Evolutionary conservation across 2,888 invertebrate genomes (phyloP).

Genomic region (Drosophila suboccidentalis): DNA sequence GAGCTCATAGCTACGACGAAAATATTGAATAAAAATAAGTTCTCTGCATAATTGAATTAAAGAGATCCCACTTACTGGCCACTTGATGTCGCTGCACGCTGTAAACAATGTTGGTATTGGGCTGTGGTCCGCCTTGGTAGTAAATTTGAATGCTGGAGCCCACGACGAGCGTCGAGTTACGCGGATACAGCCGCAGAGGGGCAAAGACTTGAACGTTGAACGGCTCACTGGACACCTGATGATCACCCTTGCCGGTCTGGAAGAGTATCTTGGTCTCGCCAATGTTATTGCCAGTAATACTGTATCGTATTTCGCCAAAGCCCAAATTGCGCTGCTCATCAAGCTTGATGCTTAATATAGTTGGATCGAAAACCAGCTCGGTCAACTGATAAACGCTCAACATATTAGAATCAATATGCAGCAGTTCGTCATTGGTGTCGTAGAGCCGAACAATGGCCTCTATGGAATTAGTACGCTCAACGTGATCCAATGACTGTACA

Average conservation of each 20-base stretch:
- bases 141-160: slow-evolving; percentile 91
- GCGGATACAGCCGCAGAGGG: slow-evolving; percentile 90
- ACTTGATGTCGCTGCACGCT: slow-evolving; percentile 86
- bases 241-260: slow-evolving; percentile 86
- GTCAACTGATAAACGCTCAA: slow-evolving; percentile 83
- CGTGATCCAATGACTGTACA: slow-evolving; percentile 90
- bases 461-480: slow-evolving; percentile 89
- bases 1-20: slow-evolving; percentile 85
- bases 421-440: slow-evolving; percentile 88
- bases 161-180: slow-evolving; percentile 90
- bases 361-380: slow-evolving; percentile 81
- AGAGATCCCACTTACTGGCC: slow-evolving; percentile 76
- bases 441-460: slow-evolving; percentile 88
- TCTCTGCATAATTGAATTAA: background rate
- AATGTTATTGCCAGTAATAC: slow-evolving; percentile 87
- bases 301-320: slow-evolving; percentile 85
- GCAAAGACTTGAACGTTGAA: slow-evolving; percentile 88
- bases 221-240: slow-evolving; percentile 87
- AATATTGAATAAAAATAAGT: background rate
- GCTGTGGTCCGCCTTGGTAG: slow-evolving; percentile 90
- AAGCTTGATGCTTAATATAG: slow-evolving; percentile 79
- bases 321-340: slow-evolving; percentile 83
- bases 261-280: slow-evolving; percentile 89
- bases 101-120: slow-evolving; percentile 89
- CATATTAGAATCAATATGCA: slow-evolving; percentile 85